Evolutionary conservation across 2,888 invertebrate species (phyloP), one percentile per base, ranked within the genome.

Genomic region (Caradrina kadenii): DNA sequence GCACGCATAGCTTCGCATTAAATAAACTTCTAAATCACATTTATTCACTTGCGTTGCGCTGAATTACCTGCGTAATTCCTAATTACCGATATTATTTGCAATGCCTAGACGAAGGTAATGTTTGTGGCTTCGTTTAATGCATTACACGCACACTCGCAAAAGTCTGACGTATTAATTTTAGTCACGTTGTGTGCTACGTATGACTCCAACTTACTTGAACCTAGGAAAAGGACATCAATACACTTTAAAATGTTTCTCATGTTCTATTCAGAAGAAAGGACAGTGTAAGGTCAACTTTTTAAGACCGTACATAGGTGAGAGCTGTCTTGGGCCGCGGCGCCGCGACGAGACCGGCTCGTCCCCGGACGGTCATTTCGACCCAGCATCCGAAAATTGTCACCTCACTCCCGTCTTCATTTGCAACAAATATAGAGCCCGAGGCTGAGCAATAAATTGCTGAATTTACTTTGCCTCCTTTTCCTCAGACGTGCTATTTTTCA

Each of bases 361-460:
- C 93, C 94, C 71, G 63, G 92, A 81, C 92, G 91, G 92, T 92
- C 92, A 93, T 94, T 95, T 82, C 84, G 87, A 80, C 88, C 89
- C 92, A 88, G 85, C 90, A 90, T 88, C 91, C 91, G 91, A 93
- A 93, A 93, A 94, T 94, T 94, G 94, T 94, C 94, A 95, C 94
- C 94, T 94, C 91, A 83, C 89, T 87, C 87, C 88, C 90, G 92
- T 93, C 94, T 95, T 95, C 94, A 95, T 95, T 95, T 94, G 94
- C 94, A 93, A 93, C 94, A 95, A 94, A 94, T 93, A 93, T 93
- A 93, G 91, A 91, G 85, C 91, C 90, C 84, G 87, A 87, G 90
- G 87, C 91, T 89, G 85, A 86, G 91, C 93, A 91, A 94, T 94
- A 94, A 94, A 94, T 94, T 93, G 91, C 90, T 92, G 91, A 94